Base-by-base conservation (phyloP, 2,888 invertebrate genomes). In the Girardia tigrina region DNA sequence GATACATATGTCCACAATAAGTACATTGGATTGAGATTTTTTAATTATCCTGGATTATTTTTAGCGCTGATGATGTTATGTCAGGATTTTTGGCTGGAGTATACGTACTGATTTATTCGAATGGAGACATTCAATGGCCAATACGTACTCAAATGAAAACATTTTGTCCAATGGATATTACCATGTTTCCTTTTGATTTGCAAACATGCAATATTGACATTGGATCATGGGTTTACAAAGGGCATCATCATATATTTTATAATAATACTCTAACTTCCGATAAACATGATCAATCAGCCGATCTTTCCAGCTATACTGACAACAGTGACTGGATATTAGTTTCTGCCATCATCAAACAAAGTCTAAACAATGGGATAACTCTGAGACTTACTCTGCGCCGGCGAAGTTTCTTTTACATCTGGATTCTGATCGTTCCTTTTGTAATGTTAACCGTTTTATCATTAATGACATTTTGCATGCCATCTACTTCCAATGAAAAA, bases 401-500 rank as follows among this genome's bases (percentile, higher is more conserved):
- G 14, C 80, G 83, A 75, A 82, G 83, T 6, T 83, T 84, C 78
- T 84, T 82, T 78, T 84, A 84, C 78, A 83, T 87, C 78, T 87
- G 87, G 82, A 87, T 87, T 82, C 85, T 88, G 73, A 86, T 88
- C 70, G 84, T 87, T 70, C 87, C 87, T 8, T 88, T 87, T 80
- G 84, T 87, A 78, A 87, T 88, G 87, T 84, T 87, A 89, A 72
- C 87, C 84, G 75, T 90, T 88, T 81, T 87, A 77, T 87, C 87
- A 0, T 81, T 87, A 76, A 82, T 87, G 75, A 86, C 86, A 27
- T 87, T 87, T 80, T 86, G 86, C 82, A 77, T 83, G 74, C 83
- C 84, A 4, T 80, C 83, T n/a, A 82, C 82, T 8, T 82, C 82
- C 12, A 83, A 83, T 0, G 84, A 84, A 78, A 84, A 84, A 79